Evolutionary conservation across 1,140 invertebrate genomes (phyloP), one percentile per base, ranked within the genome.

Genomic region (Zaprionus taronus): DNA sequence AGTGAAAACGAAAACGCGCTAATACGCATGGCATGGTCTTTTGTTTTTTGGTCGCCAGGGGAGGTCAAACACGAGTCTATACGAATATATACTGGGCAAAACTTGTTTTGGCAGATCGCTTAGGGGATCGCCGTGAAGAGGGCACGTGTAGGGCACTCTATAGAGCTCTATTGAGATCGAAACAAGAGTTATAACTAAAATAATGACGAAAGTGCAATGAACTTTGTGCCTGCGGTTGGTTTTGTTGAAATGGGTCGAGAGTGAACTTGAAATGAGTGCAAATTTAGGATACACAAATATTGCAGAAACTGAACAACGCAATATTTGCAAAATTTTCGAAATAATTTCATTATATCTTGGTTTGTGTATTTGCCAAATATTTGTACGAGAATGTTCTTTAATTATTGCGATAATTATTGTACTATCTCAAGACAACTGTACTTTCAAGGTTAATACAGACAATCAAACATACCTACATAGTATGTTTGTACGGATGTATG

Each of bases 181-280:
- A 28, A 14, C 28, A n/a, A 15, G 49, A 62, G n/a, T 41, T 63
- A 14, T 38, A 26, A 49, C 38, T 36, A 44, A 17, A 58, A 77
- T 15, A 58, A 58, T 47, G 57, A 34, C 7, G 26, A 55, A 72
- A 85, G 82, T 85, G 74, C 78, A 81, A 57, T 81, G 74, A 85
- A 84, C 82, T 64, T 61, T 5, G 14, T 34, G 24, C 7, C 3
- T 12, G 11, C 3, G 9, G 3, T 31, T 49, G 9, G 15, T 22
- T 22, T 22, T 49, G n/a, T 14, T 62, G 41, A 31, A 62, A 62
- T 47, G n/a, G 60, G 60, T 49, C 60, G 60, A 47, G 15, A 44
- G 28, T 20, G 12, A 36, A 12, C 1, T 58, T 58, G 6, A 51
- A 51, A 51, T 51, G 20, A 51, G 47, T 49, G 17, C 47, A 55